Percentiles rank a stretch among this genome's conserved stretches.
phyloP scores from a whole-genome alignment of 2,888 invertebrate species.

The Tachystola acroxantha region DNA sequence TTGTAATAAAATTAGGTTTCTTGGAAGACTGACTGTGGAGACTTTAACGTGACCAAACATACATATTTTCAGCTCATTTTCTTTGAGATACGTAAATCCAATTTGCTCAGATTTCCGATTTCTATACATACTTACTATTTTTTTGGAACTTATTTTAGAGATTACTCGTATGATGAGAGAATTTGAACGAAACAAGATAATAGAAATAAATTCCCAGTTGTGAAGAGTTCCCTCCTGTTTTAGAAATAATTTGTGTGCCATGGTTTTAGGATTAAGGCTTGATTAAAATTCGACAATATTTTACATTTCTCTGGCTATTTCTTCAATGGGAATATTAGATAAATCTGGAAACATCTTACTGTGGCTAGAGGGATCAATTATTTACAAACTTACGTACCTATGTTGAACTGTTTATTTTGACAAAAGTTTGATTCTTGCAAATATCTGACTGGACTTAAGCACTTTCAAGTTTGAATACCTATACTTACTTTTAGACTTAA shows the following conservation, averaged over 20 bases:
- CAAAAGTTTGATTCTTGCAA: constrained; percentile 3
- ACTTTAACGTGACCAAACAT: constrained; percentile 58
- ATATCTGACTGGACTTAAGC: constrained; percentile 14
- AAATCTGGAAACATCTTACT: constrained; percentile 6
- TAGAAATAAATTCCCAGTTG: constrained; percentile 56
- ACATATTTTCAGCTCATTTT: constrained; percentile 51
- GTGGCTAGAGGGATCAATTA: constrained; percentile 2
- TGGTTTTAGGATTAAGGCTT: constrained; percentile 66
- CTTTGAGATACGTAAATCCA: constrained; percentile 50
- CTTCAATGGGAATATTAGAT: constrained; percentile 1
- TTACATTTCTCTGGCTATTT: constrained; percentile 26
- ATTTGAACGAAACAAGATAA: constrained; percentile 39
- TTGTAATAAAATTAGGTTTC: constrained; percentile 57
- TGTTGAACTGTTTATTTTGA: constrained; percentile 7
- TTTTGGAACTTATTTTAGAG: too few relatives aligned
- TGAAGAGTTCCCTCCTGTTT: constrained; percentile 74
- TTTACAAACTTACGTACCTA: too few relatives aligned
- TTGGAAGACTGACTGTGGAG: constrained; percentile 70
- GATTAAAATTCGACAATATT: constrained; percentile 67
- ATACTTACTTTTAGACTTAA: constrained; percentile 29
- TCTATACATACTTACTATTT: constrained; percentile 13
- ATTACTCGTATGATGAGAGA: constrained; percentile 21
- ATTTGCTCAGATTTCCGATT: constrained; percentile 61
- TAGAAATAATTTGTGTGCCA: constrained; percentile 72
- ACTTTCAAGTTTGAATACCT: constrained; percentile 20